Base-by-base conservation (phyloP, 2,113 vertebrate species). In the Lepidothrix coronata region DNA sequence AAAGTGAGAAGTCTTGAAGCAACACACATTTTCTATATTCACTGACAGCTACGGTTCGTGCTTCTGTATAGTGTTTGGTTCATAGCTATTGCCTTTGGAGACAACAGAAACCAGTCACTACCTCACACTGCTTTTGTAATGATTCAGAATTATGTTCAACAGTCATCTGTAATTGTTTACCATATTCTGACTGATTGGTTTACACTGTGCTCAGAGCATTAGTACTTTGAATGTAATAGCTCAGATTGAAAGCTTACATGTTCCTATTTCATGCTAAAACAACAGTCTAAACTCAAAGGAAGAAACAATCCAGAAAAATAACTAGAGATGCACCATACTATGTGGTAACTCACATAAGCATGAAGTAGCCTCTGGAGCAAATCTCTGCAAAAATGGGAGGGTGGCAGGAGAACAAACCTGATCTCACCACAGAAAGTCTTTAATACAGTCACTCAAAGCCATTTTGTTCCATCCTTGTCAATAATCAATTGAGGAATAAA, bases 41-140 rank as follows among this genome's bases (percentile, higher is more conserved):
- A 1, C 16, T 59, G 48, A 33, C 21, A 30, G 49, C 28, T 71
- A 2, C 30, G 12, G 28, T 73, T 76, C 57, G 27, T 70, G 43
- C 6, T 10, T 73, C n/a, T 58, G 5, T 37, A 14, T 3, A 65
- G 8, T 2, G 1, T 63, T 68, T 63, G 1, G 3, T 48, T 63
- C 3, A 2, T 12, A 91, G 20, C 7, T 70, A 6, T 25, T 80
- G 23, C 13, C 24, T 92, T 65, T 59, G n/a, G 48, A 74, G 15
- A 8, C 7, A 65, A 18, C 19, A 75, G 14, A 51, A 22, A 74
- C 12, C 5, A 67, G 9, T 31, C n/a, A 57, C 7, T 16, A 65
- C 8, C 24, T 65, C 5, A 35, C 25, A 30, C 18, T 48, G 27
- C 11, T 78, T 81, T 75, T 75, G 3, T 43, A 63, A 57, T 4